Conservation (phyloP, 2,113 vertebrate genomes). For the Podarcis muralis region DNA sequence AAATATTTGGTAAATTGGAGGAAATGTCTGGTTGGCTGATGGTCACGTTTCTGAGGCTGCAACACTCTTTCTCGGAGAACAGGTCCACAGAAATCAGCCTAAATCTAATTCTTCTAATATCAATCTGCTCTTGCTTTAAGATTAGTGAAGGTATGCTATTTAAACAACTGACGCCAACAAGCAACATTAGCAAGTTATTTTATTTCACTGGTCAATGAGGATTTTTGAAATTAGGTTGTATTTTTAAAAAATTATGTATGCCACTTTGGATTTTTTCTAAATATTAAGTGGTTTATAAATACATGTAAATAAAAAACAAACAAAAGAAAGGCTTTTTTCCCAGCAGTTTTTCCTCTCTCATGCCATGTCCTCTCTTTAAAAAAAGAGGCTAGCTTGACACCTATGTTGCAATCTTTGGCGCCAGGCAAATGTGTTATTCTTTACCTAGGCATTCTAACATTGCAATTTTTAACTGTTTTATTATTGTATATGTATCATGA, state of each 20-base stretch:
- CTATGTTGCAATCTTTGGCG: too few relatives aligned
- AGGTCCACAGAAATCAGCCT: neutral
- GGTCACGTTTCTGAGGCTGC: slow-evolving; percentile 5
- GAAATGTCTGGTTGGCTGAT: neutral
- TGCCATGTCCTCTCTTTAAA: neutral
- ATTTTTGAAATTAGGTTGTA: too few relatives aligned
- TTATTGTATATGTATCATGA: neutral
- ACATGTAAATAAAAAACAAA: too few relatives aligned
- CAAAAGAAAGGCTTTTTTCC: neutral
- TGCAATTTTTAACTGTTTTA: neutral
- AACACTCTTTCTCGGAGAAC: neutral
- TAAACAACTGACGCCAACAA: neutral
- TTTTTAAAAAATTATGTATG: too few relatives aligned
- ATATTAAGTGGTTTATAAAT: too few relatives aligned
- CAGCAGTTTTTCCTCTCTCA: neutral
- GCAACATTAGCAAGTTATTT: too few relatives aligned
- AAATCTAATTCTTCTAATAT: neutral
- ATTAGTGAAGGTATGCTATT: neutral
- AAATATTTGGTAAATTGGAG: slow-evolving; percentile 20
- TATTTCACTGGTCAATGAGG: too few relatives aligned
- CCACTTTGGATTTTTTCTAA: too few relatives aligned
- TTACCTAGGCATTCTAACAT: neutral
- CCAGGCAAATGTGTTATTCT: neutral
- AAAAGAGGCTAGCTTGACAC: neutral
- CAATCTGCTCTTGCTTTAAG: neutral